These are phyloP conservation scores for Toxotes jaculatrix DNA, from an alignment of 2,113 vertebrate species.

Conservation along the genomic window DNA sequence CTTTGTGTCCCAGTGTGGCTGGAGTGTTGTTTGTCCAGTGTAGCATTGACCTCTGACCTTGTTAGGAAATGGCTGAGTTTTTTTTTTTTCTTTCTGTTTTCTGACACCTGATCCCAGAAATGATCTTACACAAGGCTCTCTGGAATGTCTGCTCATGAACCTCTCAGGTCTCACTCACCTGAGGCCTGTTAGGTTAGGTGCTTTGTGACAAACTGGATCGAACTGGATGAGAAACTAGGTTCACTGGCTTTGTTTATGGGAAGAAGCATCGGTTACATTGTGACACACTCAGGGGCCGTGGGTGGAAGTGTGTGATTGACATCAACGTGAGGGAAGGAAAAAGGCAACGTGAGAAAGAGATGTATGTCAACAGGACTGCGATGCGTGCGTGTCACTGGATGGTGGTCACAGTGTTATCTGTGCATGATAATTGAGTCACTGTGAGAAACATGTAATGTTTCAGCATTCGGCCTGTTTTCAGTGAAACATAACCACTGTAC, in stretches of 20 bases:
- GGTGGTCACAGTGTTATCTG: neutral
- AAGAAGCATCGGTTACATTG: constrained; percentile 39
- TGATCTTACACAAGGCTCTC: constrained; percentile 12
- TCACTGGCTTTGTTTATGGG: constrained; percentile 26
- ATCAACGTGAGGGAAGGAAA: constrained; percentile 10
- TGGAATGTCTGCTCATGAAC: constrained; percentile 21
- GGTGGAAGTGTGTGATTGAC: constrained; percentile 26
- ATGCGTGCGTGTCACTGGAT: constrained; percentile 12
- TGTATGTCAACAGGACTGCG: neutral
- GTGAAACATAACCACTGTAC: neutral
- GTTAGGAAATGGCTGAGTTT: constrained; percentile 10
- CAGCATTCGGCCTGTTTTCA: neutral
- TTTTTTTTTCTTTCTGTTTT: neutral
- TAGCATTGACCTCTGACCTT: constrained; percentile 37
- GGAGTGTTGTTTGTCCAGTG: neutral
- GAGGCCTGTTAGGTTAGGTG: constrained; percentile 16
- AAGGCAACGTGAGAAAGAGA: constrained; percentile 30
- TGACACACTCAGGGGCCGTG: constrained; percentile 15
- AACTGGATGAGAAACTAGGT: constrained; percentile 51
- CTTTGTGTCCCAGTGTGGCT: neutral
- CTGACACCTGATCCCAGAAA: constrained; percentile 43
- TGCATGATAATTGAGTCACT: neutral
- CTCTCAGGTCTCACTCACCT: constrained; percentile 59
- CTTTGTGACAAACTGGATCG: constrained; percentile 53
- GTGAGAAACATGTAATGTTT: neutral